Conservation (phyloP, 2,888 invertebrate genomes). For the Acrocera orbiculus region DNA sequence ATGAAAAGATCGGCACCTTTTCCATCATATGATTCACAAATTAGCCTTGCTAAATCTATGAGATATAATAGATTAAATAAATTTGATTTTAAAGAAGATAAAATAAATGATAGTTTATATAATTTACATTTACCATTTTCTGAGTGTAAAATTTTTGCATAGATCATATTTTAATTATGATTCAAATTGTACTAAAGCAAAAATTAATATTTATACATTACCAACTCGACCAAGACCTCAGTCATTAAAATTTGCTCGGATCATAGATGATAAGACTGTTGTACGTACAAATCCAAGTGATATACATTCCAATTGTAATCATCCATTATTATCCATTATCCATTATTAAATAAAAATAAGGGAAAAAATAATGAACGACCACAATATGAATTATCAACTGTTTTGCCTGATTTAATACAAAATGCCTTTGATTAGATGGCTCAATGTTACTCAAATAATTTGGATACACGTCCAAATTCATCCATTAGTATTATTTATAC, state of each 20-base stretch:
- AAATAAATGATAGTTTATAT: not conserved
- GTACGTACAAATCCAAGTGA: too few relatives aligned
- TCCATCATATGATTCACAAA: conserved; percentile 32
- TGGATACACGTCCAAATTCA: conserved; percentile 25
- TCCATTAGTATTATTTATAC: conserved; percentile 11
- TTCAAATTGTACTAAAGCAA: too few relatives aligned
- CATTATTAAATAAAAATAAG: too few relatives aligned
- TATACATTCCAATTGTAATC: too few relatives aligned
- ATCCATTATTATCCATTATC: too few relatives aligned
- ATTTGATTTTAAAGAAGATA: too few relatives aligned
- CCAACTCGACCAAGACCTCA: conserved; percentile 8
- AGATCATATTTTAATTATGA: conserved; percentile 31
- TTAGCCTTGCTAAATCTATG: conserved; percentile 29
- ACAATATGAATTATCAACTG: conserved; percentile 18
- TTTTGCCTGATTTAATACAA: conserved; percentile 74
- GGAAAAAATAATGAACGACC: conserved; percentile 7
- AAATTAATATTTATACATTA: conserved; percentile 3
- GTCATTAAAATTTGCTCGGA: too few relatives aligned
- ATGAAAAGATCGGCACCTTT: conserved; percentile 32
- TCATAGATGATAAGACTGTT: too few relatives aligned
- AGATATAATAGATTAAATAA: too few relatives aligned
- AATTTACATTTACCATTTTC: conserved; percentile 9
- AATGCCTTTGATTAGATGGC: conserved; percentile 75
- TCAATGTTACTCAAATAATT: conserved; percentile 34
- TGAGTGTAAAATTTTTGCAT: conserved; percentile 21